Base-by-base conservation (phyloP, 2,797 vertebrate genomes). In the Babyrousa celebensis region DNA sequence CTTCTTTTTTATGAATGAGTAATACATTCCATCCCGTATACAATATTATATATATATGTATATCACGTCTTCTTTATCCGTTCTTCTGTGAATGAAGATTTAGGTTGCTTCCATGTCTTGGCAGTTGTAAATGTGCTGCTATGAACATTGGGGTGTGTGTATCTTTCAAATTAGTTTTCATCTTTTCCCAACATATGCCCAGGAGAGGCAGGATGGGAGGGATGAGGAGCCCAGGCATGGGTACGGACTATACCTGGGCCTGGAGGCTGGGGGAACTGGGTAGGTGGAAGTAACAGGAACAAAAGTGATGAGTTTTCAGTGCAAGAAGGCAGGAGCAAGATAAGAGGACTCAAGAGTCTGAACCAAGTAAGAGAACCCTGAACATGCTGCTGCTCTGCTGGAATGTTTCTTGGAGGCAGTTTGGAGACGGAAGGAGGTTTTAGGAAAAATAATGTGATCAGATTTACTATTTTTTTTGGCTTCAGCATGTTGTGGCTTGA, bases 331-430 rank as follows among this genome's bases (percentile, higher is more conserved):
- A 25, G 27, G 14, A 5, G 17, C 7, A 29, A 54, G 74, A 17
- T 1, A 52, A 29, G 14, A 0, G 0, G 6, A 5, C 36, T 10
- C 4, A 32, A 54, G 36, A 32, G 10, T 6, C 78, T 52, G 60
- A 15, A 21, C 48, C 17, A 10, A 21, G 70, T 14, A 16, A 29
- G 36, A 40, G 17, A 4, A 2, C 21, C 4, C 52, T 29, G 60
- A 27, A 27, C 9, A 5, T 52, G 23, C 11, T 56, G 10, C 3
- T 1, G 14, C 3, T 0, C 3, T 58, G 6, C 17, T 68, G 23
- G 6, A 63, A 60, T 20, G 12, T 48, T 52, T 29, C 63, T 75
- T 2, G 12, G 68, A 43, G 77, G 48, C 20, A 23, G 4, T 1
- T 8, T 17, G 70, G 29, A 74, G 52, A 6, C 12, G 9, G 12